Base-by-base conservation (phyloP, 2,888 invertebrate genomes). In the Xiphydria camelus region DNA sequence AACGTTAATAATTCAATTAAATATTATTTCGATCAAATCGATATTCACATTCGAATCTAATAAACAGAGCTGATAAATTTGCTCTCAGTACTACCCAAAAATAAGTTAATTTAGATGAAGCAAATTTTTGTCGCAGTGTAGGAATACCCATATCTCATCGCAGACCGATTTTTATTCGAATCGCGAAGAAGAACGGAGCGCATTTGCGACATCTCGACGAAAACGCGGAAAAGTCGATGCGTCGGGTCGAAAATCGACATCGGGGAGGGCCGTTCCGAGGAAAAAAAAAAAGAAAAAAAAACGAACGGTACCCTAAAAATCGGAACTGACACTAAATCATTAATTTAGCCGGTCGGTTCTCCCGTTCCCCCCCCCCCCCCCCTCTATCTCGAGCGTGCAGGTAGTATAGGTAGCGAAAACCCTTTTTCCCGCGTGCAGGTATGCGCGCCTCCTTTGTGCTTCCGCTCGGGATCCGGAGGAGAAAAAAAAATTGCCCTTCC, bases 241-340 rank as follows among this genome's bases (percentile, higher is more conserved):
- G 51, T 48, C 58, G 38, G 46, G 43, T 43, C 19, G 37, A 56
- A 52, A 51, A n/a, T n/a, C n/a, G n/a, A n/a, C n/a, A n/a, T n/a
- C n/a, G 47, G 47, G 51, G 44, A 49, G 52, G 40, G 43, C 35
- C 38, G 32, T 33, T 37, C n/a, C 32, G 29, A 10, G 29, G 37
- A 39, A 38, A 25, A 19, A 18, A 45, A 47, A 34, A 19, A 23
- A 39, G 23, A 32, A 29, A 38, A 40, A 50, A 49, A 47, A 49
- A 45, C 20, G 36, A 47, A 51, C 47, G 34, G 50, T 50, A 59
- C 63, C 66, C 65, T 59, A 60, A 57, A 55, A 61, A 65, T 64
- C 62, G 64, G 63, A 61, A 68, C 68, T 68, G 70, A 70, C 68
- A 65, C 68, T 73, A 73, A 74, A 73, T 74, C 73, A 74, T 75